Percentiles rank a stretch among this genome's conserved stretches.
These are phyloP conservation scores for Pachydiplax longipennis DNA, from an alignment of 2,888 invertebrate genomes.

Conservation along the genomic window DNA sequence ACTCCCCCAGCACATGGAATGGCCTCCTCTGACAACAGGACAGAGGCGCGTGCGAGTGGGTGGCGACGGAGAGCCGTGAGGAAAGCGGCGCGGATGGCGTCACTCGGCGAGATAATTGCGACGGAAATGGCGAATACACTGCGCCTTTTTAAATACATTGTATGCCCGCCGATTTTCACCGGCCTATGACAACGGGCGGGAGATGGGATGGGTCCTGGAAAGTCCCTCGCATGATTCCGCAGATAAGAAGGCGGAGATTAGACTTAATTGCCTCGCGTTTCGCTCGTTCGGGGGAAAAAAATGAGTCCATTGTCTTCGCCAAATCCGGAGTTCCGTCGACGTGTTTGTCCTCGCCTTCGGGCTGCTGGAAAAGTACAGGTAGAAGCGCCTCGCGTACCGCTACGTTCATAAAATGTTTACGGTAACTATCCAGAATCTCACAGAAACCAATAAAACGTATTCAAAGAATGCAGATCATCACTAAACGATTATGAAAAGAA, in stretches of 20 bases:
- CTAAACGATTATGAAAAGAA: no score
- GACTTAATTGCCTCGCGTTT: not conserved
- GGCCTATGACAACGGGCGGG: not conserved
- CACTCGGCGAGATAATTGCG: slow-evolving; percentile 4
- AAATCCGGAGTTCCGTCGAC: not conserved
- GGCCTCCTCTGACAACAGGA: slow-evolving; percentile 17
- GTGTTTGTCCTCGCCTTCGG: no score
- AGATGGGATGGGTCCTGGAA: not conserved
- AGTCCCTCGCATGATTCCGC: not conserved
- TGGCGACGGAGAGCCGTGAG: slow-evolving; percentile 2
- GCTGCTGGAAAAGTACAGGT: no score
- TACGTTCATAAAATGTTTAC: no score
- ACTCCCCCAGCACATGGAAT: slow-evolving; percentile 39
- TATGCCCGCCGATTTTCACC: not conserved
- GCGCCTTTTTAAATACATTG: not conserved
- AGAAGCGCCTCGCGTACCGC: no score
- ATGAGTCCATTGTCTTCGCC: not conserved
- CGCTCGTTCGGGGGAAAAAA: not conserved
- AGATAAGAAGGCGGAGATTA: not conserved
- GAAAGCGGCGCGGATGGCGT: slow-evolving; percentile 24
- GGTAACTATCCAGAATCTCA: no score
- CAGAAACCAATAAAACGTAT: no score
- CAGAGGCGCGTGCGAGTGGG: not conserved
- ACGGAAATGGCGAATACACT: not conserved
- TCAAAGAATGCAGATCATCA: no score